Evolutionary conservation across 2,797 vertebrate genomes (phyloP), one percentile per base, ranked within the genome.

Genomic region (Protonibea diacanthus): DNA sequence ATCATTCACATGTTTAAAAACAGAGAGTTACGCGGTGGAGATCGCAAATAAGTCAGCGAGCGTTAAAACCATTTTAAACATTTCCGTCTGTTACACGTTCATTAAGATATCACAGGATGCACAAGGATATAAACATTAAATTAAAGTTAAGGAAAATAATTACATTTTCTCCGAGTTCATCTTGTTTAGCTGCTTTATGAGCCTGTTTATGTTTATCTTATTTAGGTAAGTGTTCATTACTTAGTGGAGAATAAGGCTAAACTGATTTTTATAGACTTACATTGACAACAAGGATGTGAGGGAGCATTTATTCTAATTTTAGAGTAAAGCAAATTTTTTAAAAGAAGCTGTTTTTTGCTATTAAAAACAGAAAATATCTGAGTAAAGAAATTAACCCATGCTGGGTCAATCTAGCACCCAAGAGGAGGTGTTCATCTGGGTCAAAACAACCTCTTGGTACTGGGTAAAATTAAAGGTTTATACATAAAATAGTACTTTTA

Each of bases 1-100:
- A 8, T 44, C 13, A 8, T 23, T 55, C 53, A 40, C 10, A 2
- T 47, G 44, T 4, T 80, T 38, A 8, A 67, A 60, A 78, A 0
- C 18, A 42, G 29, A 57, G 21, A 78, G 49, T 42, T 61, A 10
- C 64, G 52, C 33, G 33, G 6, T 1, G 52, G 33, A 60, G 29
- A 76, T 23, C 57, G 45, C 29, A 64, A 70, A 65, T 21, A 51
- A 56, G 13, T 47, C 18, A 15, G 27, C 21, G 52, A 53, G 21
- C 14, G 8, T 49, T 48, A 29, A 62, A 62, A 33, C 15, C n/a
- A 12, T 38, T 10, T 33, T 25, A 11, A 52, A 27, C 10, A n/a
- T 10, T 1, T 38, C 27, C 25, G 15, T 53, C 23, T 49, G 47
- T 55, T 45, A 1, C 33, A 40, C 18, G 7, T 15, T 20, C 27